Evolutionary conservation across 1,140 invertebrate species (phyloP).

Genomic region (Radopholus similis): DNA sequence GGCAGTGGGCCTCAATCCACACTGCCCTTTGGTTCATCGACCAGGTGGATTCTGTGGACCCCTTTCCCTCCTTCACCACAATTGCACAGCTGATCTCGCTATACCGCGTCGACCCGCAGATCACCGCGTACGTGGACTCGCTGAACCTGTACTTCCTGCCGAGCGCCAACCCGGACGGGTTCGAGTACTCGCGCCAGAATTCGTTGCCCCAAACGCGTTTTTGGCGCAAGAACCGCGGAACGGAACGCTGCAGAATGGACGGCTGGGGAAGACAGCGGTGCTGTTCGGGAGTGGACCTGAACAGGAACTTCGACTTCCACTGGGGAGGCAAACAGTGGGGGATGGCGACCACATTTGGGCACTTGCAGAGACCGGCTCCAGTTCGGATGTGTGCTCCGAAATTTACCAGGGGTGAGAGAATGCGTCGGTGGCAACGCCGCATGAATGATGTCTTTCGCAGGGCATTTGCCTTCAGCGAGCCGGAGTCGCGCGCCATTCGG

Average conservation of each 20-base stretch:
- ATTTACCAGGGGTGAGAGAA: constrained; percentile 50
- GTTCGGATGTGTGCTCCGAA: constrained; percentile 52
- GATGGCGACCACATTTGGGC: not conserved
- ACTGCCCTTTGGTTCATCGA: constrained; percentile 61
- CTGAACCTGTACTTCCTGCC: constrained; percentile 63
- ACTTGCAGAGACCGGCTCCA: constrained; percentile 52
- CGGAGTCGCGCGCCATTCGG: constrained; percentile 47
- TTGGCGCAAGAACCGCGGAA: constrained; percentile 55
- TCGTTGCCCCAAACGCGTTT: constrained; percentile 53
- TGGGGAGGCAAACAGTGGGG: constrained; percentile 44
- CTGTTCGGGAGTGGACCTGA: constrained; percentile 63
- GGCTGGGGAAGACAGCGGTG: constrained; percentile 56
- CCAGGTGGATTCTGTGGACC: constrained; percentile 25
- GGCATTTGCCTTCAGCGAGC: constrained; percentile 41
- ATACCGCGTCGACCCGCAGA: constrained; percentile 49
- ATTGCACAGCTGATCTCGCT: constrained; percentile 39
- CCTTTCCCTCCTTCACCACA: not conserved
- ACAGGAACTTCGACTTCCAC: constrained; percentile 60
- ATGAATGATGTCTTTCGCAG: not conserved
- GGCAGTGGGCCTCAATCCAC: constrained; percentile 61
- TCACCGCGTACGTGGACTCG: constrained; percentile 56
- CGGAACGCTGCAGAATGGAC: constrained; percentile 54
- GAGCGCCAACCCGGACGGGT: constrained; percentile 63
- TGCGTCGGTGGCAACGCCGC: not conserved
- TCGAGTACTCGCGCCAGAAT: constrained; percentile 53